Evolutionary conservation across 2,888 invertebrate species (phyloP).

Genomic region (Synergus umbraculus): DNA sequence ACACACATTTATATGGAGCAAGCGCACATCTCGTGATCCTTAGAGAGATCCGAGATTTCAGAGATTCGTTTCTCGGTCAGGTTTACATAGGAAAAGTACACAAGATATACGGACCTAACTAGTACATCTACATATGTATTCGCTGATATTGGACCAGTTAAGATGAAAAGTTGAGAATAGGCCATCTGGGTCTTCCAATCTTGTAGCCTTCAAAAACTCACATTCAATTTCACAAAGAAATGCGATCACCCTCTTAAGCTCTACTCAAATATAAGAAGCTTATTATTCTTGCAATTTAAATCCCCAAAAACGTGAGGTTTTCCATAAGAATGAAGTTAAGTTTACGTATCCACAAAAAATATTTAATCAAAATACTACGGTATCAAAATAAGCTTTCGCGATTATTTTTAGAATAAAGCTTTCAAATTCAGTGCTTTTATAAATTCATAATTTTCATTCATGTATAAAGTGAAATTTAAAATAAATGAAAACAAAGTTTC

Average conservation of each 20-base stretch:
- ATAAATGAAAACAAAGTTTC: too few species aligned
- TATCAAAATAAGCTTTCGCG: too few species aligned
- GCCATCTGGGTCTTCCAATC: slow-evolving; percentile 68
- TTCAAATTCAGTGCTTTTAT: too few species aligned
- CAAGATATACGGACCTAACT: slow-evolving; percentile 48
- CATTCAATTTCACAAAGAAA: background rate
- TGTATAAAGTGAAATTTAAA: too few species aligned
- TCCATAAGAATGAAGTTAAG: too few species aligned
- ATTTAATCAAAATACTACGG: too few species aligned
- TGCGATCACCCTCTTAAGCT: background rate
- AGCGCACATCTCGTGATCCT: slow-evolving; percentile 30
- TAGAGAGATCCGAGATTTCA: slow-evolving; percentile 39
- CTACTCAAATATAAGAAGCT: background rate
- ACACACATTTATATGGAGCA: slow-evolving; percentile 7
- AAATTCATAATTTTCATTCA: too few species aligned
- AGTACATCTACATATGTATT: slow-evolving; percentile 49
- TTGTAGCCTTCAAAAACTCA: slow-evolving; percentile 52
- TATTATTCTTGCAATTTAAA: background rate
- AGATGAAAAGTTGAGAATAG: slow-evolving; percentile 59
- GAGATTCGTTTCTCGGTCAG: slow-evolving; percentile 48
- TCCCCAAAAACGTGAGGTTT: background rate
- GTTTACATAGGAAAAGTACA: slow-evolving; percentile 57
- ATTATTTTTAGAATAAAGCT: too few species aligned
- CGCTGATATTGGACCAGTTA: slow-evolving; percentile 50
- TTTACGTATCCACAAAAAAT: too few species aligned